A percentile compares a stretch with the other conserved stretches of the same genome.
These are phyloP conservation scores for Diplogasteroides magnus DNA, from an alignment of 1,140 invertebrate genomes.

Conservation along the genomic window DNA sequence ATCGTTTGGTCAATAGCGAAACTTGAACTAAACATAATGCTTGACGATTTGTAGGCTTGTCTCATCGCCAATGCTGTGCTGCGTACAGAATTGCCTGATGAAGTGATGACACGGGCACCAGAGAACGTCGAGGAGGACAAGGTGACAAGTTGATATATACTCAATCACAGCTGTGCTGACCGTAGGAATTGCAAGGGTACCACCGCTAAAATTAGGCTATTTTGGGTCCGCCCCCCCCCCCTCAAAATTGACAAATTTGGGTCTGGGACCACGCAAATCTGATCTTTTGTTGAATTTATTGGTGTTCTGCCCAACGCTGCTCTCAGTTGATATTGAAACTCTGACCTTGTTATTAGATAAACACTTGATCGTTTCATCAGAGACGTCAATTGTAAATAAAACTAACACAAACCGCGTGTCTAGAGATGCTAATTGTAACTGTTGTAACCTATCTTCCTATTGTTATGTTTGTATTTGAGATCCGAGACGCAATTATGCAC, in stretches of 20 bases:
- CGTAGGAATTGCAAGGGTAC: too few species aligned
- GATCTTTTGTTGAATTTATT: too few species aligned
- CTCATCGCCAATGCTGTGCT: conserved; percentile 35
- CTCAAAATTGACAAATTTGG: too few species aligned
- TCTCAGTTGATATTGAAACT: too few species aligned
- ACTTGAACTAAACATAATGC: too few species aligned
- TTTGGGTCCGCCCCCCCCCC: too few species aligned
- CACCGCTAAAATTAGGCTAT: too few species aligned
- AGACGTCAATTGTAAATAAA: conserved; percentile 10
- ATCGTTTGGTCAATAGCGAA: too few species aligned
- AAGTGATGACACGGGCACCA: conserved; percentile 7
- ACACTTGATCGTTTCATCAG: background rate
- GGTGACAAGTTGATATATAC: background rate
- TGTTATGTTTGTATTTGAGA: conserved; percentile 2
- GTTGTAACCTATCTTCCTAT: background rate
- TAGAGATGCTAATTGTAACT: background rate
- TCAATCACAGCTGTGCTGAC: conserved; percentile 17
- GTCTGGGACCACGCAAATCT: too few species aligned
- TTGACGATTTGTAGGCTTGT: conserved; percentile 32
- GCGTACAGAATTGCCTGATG: conserved; percentile 11
- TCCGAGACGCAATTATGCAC: conserved; percentile 44
- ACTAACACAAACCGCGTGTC: too few species aligned
- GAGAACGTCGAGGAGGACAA: conserved; percentile 8
- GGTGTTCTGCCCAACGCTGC: too few species aligned
- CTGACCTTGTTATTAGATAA: conserved; percentile 27